phyloP scores from a whole-genome alignment of 2,113 vertebrate species.

The Arenaria interpres region DNA sequence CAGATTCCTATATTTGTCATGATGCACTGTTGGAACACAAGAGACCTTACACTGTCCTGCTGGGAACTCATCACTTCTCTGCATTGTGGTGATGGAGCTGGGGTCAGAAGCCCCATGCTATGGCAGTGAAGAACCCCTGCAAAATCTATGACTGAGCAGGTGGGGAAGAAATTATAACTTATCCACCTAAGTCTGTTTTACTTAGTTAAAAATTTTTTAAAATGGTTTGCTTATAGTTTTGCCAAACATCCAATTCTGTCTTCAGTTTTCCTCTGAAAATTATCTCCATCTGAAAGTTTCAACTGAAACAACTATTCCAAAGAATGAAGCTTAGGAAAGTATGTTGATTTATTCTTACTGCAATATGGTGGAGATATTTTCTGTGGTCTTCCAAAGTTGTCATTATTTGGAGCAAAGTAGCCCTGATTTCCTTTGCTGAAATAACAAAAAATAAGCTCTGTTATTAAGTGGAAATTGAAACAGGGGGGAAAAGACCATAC shows the following conservation, averaged over 20 bases:
- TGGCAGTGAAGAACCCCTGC: background rate
- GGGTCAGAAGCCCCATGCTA: background rate
- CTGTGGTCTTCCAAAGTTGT: background rate
- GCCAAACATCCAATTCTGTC: background rate
- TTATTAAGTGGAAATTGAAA: background rate
- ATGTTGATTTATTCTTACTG: background rate
- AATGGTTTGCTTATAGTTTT: background rate
- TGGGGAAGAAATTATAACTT: background rate
- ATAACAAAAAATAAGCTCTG: background rate
- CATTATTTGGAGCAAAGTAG: background rate
- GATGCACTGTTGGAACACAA: background rate
- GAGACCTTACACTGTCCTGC: background rate
- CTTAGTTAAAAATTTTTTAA: background rate
- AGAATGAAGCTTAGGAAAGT: background rate
- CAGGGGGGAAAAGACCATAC: background rate
- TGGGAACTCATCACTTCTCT: background rate
- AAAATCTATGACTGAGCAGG: background rate
- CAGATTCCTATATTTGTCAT: background rate
- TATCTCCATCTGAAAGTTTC: background rate
- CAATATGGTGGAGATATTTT: background rate
- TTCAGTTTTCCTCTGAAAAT: background rate
- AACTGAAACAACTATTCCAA: background rate
- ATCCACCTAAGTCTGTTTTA: background rate
- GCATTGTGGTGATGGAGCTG: background rate
- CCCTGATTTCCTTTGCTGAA: background rate